A percentile compares a stretch with the other conserved stretches of the same genome.
These are phyloP conservation scores for Lacerta agilis DNA, from an alignment of 2,797 vertebrate species.

Conservation along the genomic window DNA sequence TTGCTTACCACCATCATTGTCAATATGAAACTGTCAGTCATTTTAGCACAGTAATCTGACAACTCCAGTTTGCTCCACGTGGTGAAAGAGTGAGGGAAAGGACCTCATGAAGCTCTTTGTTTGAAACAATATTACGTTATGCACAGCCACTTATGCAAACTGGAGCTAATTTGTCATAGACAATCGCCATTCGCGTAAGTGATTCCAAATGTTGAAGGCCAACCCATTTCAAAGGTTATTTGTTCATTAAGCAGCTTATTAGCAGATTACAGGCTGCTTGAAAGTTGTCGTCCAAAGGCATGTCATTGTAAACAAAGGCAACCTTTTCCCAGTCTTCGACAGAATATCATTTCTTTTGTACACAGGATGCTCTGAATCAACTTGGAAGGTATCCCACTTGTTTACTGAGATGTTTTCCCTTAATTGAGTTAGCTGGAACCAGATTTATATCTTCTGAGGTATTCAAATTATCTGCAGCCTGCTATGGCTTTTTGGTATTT, in stretches of 20 bases:
- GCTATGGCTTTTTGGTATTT: constrained; percentile 14
- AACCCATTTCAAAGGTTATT: constrained; percentile 55
- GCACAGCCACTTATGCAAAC: constrained; percentile 23
- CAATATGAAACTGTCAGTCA: constrained; percentile 13
- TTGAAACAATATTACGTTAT: constrained; percentile 50
- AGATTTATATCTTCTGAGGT: constrained; percentile 19
- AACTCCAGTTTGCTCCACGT: background rate
- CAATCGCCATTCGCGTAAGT: constrained; percentile 51
- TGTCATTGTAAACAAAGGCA: constrained; percentile 12
- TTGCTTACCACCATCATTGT: background rate
- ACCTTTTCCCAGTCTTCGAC: constrained; percentile 23
- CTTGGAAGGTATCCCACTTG: constrained; percentile 16
- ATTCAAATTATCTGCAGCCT: constrained; percentile 37
- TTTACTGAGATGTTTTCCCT: constrained; percentile 38
- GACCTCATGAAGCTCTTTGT: constrained; percentile 32
- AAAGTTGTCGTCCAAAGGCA: constrained; percentile 38
- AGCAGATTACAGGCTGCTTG: constrained; percentile 27
- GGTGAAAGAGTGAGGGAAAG: constrained; percentile 39
- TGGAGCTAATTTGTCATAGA: constrained; percentile 44
- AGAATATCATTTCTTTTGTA: constrained; percentile 19
- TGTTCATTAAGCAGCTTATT: constrained; percentile 61
- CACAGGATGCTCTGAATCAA: background rate
- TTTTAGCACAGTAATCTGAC: constrained; percentile 32
- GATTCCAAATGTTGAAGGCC: constrained; percentile 45
- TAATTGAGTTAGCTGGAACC: constrained; percentile 42